These are phyloP conservation scores for Leucophenga montana DNA, from an alignment of 2,888 invertebrate species.

Conservation along the genomic window DNA sequence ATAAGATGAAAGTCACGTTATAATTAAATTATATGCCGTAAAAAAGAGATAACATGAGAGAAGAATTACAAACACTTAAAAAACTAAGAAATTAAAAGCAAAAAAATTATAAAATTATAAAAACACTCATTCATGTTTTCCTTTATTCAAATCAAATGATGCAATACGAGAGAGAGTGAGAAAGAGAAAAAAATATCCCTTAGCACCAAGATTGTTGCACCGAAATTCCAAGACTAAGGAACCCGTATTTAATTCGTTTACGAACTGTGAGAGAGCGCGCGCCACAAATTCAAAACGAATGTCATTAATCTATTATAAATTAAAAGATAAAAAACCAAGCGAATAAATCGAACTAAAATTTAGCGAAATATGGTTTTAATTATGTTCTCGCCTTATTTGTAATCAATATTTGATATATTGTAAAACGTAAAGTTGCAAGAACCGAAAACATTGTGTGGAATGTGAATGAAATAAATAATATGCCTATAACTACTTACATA, in stretches of 20 bases:
- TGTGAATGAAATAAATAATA: constrained; percentile 24
- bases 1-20: constrained; percentile 48
- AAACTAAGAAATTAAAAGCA: constrained; percentile 52
- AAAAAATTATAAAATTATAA: constrained; percentile 45
- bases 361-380: not conserved
- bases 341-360: constrained; percentile 24
- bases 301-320: not conserved
- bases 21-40: constrained; percentile 46
- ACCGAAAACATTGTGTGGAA: constrained; percentile 5
- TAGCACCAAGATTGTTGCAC: too few relatives aligned
- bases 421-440: constrained; percentile 1
- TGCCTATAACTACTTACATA: constrained; percentile 1
- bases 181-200: too few relatives aligned
- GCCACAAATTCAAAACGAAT: constrained; percentile 32
- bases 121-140: constrained; percentile 60
- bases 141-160: constrained; percentile 32
- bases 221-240: not conserved
- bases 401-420: constrained; percentile 24
- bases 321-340: not conserved
- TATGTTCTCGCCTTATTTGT: constrained; percentile 12
- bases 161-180: constrained; percentile 13
- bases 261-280: constrained; percentile 34
- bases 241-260: constrained; percentile 10
- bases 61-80: constrained; percentile 40
- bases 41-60: constrained; percentile 35